Conservation (phyloP, 2,888 invertebrate species). For the Lochmaea capreae region DNA sequence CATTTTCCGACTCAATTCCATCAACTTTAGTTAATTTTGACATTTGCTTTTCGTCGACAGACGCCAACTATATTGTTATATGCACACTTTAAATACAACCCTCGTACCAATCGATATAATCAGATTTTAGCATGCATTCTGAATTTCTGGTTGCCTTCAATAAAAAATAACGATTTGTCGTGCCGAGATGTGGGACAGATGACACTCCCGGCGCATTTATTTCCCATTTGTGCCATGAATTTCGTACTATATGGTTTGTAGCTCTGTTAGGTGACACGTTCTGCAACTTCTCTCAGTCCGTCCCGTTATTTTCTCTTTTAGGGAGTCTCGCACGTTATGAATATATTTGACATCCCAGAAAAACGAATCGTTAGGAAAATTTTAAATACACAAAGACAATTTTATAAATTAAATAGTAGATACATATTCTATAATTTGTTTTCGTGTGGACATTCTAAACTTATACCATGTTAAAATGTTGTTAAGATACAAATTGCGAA, state of each 20-base stretch:
- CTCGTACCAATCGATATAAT: constrained; percentile 1
- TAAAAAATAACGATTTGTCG: constrained; percentile 49
- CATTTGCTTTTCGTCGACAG: too few relatives aligned
- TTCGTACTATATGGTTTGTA: constrained; percentile 52
- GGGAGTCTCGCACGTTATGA: neutral
- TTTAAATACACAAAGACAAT: too few relatives aligned
- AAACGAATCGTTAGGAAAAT: too few relatives aligned
- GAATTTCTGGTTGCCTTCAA: constrained; percentile 40
- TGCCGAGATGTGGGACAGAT: constrained; percentile 47
- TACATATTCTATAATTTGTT: too few relatives aligned
- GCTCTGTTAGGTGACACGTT: constrained; percentile 45
- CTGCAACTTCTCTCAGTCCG: constrained; percentile 57
- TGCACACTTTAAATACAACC: too few relatives aligned
- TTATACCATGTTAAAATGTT: too few relatives aligned
- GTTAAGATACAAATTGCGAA: too few relatives aligned
- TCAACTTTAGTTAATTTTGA: too few relatives aligned
- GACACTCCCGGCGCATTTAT: constrained; percentile 51
- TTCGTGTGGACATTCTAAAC: too few relatives aligned
- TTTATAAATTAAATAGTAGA: too few relatives aligned
- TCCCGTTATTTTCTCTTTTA: constrained; percentile 27
- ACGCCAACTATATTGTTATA: too few relatives aligned
- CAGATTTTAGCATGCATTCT: constrained; percentile 43
- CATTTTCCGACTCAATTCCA: too few relatives aligned
- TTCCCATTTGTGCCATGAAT: constrained; percentile 54
- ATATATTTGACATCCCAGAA: neutral